A percentile compares a stretch with the other conserved stretches of the same genome.
These are phyloP conservation scores for Trididemnum miniatum DNA, from an alignment of 23 tunicate genomes.

Conservation along the genomic window DNA sequence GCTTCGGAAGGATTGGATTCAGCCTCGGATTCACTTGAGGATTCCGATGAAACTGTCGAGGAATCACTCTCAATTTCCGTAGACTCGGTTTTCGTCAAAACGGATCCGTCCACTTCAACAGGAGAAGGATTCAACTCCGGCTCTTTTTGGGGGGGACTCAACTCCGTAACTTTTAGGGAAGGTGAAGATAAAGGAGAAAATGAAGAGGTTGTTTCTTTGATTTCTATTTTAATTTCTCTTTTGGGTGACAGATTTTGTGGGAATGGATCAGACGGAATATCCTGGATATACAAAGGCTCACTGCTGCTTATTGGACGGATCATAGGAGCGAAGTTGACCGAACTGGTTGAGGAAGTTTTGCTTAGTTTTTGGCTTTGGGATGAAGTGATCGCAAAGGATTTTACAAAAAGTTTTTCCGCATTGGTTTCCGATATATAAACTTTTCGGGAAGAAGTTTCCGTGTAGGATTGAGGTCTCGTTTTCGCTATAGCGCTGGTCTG, in stretches of 20 bases:
- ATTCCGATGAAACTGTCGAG: background rate
- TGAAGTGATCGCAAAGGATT: background rate
- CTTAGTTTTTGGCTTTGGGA: background rate
- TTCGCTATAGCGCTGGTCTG: background rate
- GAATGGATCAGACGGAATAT: background rate
- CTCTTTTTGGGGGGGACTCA: background rate
- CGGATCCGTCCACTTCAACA: background rate
- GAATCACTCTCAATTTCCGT: background rate
- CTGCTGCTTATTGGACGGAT: constrained; percentile 4
- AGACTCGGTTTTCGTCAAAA: background rate
- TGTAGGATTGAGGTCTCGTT: background rate
- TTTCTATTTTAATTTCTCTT: background rate
- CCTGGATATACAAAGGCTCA: constrained; percentile 22
- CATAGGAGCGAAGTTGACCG: background rate
- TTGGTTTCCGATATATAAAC: background rate
- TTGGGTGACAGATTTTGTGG: background rate
- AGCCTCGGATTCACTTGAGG: background rate
- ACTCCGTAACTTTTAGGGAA: background rate
- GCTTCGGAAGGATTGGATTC: background rate
- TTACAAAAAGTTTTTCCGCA: constrained; percentile 5
- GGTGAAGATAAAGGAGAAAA: background rate
- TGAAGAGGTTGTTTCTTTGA: background rate
- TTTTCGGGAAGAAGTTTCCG: background rate
- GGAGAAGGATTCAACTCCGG: background rate
- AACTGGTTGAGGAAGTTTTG: background rate